Evolutionary conservation across 2,888 invertebrate species (phyloP).

Genomic region (Celastrina argiolus): DNA sequence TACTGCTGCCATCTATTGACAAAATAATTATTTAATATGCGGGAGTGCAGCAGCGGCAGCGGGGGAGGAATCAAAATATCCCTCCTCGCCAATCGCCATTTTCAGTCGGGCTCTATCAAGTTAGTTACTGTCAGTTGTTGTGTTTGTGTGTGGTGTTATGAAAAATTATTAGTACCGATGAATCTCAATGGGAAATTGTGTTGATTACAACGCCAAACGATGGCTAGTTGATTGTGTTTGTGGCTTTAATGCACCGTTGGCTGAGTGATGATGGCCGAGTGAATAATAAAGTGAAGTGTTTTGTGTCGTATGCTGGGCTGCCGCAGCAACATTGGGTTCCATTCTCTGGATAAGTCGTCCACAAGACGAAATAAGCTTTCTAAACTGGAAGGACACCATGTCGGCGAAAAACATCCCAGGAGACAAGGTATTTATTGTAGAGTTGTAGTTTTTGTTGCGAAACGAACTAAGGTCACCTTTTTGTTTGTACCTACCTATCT

Average conservation of each 20-base stretch:
- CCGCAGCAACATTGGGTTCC: conserved; percentile 71
- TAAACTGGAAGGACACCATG: conserved; percentile 77
- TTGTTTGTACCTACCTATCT: conserved; percentile 59
- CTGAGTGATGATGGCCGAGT: conserved; percentile 76
- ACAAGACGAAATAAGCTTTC: conserved; percentile 70
- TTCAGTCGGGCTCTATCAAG: conserved; percentile 75
- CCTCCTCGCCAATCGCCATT: conserved; percentile 65
- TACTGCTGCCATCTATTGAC: not conserved
- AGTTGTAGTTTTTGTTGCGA: conserved; percentile 27
- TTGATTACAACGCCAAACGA: conserved; percentile 70
- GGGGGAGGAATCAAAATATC: conserved; percentile 41
- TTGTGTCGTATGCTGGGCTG: conserved; percentile 75
- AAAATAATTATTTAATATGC: not conserved
- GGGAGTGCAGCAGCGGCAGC: conserved; percentile 51
- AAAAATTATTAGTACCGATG: conserved; percentile 74
- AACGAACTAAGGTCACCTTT: conserved; percentile 42
- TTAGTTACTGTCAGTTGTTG: conserved; percentile 75
- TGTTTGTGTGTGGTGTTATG: conserved; percentile 77
- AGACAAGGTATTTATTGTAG: conserved; percentile 84
- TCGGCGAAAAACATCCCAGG: conserved; percentile 89
- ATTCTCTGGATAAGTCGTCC: conserved; percentile 75
- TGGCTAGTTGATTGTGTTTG: conserved; percentile 74
- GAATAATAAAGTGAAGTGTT: conserved; percentile 73
- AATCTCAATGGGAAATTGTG: conserved; percentile 76
- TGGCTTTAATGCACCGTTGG: conserved; percentile 71